Base-by-base conservation (phyloP, 2,797 vertebrate genomes). In the Premnoplex brunnescens region DNA sequence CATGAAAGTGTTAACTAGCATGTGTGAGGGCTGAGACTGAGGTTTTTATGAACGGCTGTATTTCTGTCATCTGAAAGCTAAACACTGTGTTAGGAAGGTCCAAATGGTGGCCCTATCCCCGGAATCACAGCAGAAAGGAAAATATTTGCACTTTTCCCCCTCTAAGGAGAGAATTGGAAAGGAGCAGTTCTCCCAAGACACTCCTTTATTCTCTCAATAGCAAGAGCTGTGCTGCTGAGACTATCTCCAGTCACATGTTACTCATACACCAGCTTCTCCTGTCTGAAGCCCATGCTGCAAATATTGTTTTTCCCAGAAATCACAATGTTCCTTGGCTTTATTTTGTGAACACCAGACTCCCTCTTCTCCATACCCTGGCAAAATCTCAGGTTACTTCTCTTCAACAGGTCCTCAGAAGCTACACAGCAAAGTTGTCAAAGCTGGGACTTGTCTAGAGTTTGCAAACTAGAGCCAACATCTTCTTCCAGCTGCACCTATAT, bases 21-120 rank as follows among this genome's bases (percentile, higher is more conserved):
- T 15, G 19, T 74, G 21, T 87, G 89, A 96, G 73, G 71, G 36
- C 55, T 73, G 72, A 92, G 67, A 79, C 58, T 22, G 39, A 52
- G 22, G 22, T 55, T 78, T 67, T 74, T 69, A 34, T 43, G 41
- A 85, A 28, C 54, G 27, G 59, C 20, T 88, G 49, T 86, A 78
- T 85, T 95, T 92, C 82, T 94, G 85, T 91, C 90, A 87, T 84
- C 55, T 95, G 74, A 91, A 86, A 95, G 67, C 69, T 95, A 94
- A 97, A 94, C 93, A 90, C 20, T 59, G 43, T 44, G 58, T 69
- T 94, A 90, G 48, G 34, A 73, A 94, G 94, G 55, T 86, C 86
- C 66, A 95, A 96, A 89, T 91, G 73, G 90, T 88, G 59, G 69
- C 51, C 93, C 90, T 80, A 74, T 78, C 59, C 55, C 93, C 67